Evolutionary conservation across 2,888 invertebrate genomes (phyloP).

Genomic region (Synergus gifuensis): DNA sequence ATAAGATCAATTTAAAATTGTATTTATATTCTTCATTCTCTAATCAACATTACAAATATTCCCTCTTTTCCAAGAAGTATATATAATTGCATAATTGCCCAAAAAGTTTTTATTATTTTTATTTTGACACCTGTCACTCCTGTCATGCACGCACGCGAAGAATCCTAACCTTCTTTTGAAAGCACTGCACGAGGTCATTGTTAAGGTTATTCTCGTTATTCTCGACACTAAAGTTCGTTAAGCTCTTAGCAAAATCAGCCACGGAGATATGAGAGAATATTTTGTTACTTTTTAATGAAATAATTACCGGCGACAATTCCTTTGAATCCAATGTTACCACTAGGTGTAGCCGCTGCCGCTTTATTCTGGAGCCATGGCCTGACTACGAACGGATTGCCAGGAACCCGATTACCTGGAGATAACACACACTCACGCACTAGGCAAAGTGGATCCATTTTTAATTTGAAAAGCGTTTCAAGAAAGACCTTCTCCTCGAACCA

Average conservation of each 20-base stretch:
- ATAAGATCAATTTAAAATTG: not conserved
- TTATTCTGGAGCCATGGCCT: constrained; percentile 88
- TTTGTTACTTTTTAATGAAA: not conserved
- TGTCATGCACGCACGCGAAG: constrained; percentile 11
- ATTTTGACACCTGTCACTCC: constrained; percentile 41
- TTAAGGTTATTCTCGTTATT: constrained; percentile 7
- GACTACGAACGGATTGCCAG: constrained; percentile 79
- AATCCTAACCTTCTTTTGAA: constrained; percentile 22
- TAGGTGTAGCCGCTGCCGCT: constrained; percentile 84
- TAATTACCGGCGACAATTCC: constrained; percentile 91
- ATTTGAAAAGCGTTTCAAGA: not conserved
- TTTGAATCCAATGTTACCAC: constrained; percentile 85
- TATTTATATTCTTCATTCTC: not conserved
- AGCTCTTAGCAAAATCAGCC: not conserved
- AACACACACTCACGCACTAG: constrained; percentile 46
- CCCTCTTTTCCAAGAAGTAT: not conserved
- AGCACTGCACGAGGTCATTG: constrained; percentile 19
- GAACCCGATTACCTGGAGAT: constrained; percentile 42
- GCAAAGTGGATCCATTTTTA: constrained; percentile 68
- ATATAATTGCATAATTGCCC: not conserved
- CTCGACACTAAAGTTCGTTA: not conserved
- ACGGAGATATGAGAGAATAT: not conserved
- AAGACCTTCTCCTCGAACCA: constrained; percentile 47
- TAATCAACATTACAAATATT: not conserved
- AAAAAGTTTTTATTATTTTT: not conserved